Evolutionary conservation across 2,113 vertebrate genomes (phyloP), one percentile per base, ranked within the genome.

Genomic region (Anthoscopus minutus): DNA sequence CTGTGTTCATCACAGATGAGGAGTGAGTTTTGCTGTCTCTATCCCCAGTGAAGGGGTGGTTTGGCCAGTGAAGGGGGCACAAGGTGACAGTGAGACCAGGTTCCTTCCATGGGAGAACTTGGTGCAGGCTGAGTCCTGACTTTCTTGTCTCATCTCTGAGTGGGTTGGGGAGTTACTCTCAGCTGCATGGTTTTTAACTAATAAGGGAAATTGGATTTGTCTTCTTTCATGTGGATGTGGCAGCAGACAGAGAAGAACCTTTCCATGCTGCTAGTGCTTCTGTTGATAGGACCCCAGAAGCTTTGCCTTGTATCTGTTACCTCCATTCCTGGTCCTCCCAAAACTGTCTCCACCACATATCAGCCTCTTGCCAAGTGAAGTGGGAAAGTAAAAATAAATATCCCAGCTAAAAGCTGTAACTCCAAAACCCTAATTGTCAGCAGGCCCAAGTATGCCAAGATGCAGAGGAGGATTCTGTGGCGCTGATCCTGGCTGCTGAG

Each of bases 351-450:
- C 31, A 13, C 66, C 53, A 9, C 18, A 1, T 13, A 31, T 7
- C 70, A 82, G 10, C 70, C 13, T 40, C 88, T 53, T 82, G 81
- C 79, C 85, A 94, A 85, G 40, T 2, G n/a, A 87, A 62, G 61
- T 35, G 53, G 78, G 74, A 91, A 95, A 84, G 62, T 65, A 88
- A 89, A 93, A 93, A 56, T n/a, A 91, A 91, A 87, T 51, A 85
- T 45, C 45, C 31, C 81, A 72, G 71, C 44, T 91, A 81, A 94
- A 88, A 9, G 11, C 30, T 19, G 0, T 60, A 51, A n/a, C 30
- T 79, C 78, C 40, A 88, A 61, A 89, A 33, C 83, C 48, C 70
- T 44, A 40, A 72, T 3, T 61, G 62, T 69, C 81, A 94, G 78
- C 66, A 69, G 62, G 60, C 54, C 1, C 0, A 25, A 84, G 16